A percentile compares a stretch with the other conserved stretches of the same genome.
Evolutionary conservation across 92 coral and sea anemone genomes (phyloP).

Genomic region (Paragorgia papillata): DNA sequence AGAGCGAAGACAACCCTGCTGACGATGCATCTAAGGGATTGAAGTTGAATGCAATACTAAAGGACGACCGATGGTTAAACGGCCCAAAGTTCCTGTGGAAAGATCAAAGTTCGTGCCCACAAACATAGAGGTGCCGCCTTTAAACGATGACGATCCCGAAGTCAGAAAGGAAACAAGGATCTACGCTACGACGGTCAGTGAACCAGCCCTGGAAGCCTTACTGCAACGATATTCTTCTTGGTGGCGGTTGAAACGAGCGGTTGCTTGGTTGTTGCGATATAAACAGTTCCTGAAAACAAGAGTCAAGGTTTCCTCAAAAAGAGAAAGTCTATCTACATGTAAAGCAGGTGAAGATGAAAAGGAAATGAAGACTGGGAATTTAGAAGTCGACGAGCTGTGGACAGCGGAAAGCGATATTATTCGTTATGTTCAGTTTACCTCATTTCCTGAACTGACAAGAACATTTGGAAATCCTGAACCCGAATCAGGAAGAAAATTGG

Average conservation of each 20-base stretch:
- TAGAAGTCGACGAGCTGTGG: neutral
- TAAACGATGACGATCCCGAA: conserved; percentile 61
- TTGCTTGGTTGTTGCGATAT: conserved; percentile 61
- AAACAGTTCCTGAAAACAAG: conserved; percentile 51
- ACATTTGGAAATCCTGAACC: no score
- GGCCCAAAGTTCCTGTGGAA: no score
- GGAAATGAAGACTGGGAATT: neutral
- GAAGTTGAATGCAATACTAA: no score
- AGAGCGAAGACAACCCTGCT: no score
- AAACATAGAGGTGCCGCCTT: no score
- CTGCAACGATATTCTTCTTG: conserved; percentile 51
- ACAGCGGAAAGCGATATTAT: no score
- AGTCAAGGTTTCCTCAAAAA: conserved; percentile 45
- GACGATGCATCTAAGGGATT: no score
- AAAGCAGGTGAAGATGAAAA: neutral
- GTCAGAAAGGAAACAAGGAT: conserved; percentile 62
- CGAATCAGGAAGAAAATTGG: no score
- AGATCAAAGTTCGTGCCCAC: no score
- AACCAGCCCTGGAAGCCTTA: conserved; percentile 39
- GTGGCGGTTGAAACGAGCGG: conserved; percentile 65
- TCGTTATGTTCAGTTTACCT: no score
- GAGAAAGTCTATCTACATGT: conserved; percentile 25
- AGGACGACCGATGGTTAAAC: no score
- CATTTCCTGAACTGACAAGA: no score
- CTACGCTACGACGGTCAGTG: conserved; percentile 28